phyloP scores from a whole-genome alignment of 2,888 invertebrate genomes.

The Tetramorium bicarinatum region DNA sequence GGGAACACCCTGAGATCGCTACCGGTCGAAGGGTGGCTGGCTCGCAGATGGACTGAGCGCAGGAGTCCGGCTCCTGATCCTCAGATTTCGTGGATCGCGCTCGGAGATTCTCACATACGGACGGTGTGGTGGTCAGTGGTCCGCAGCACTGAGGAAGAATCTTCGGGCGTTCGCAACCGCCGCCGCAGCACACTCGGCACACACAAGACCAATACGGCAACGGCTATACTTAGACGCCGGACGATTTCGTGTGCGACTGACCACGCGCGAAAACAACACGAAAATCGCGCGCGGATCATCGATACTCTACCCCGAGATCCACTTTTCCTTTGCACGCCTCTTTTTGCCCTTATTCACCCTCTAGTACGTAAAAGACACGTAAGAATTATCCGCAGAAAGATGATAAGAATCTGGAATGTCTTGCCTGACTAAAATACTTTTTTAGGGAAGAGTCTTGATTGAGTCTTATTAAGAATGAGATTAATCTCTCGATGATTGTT shows the following conservation, averaged over 20 bases:
- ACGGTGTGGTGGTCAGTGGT: constrained; percentile 41
- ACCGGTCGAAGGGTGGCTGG: constrained; percentile 70
- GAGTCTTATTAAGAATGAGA: background rate
- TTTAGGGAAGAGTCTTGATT: background rate
- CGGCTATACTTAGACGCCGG: constrained; percentile 85
- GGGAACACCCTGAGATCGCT: constrained; percentile 51
- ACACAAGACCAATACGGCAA: constrained; percentile 84
- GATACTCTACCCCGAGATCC: background rate
- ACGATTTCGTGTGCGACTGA: constrained; percentile 76
- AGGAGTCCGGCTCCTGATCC: constrained; percentile 43
- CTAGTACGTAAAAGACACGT: background rate
- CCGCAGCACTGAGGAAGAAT: constrained; percentile 61
- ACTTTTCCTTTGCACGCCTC: background rate
- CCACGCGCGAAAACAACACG: constrained; percentile 78
- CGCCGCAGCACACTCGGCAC: constrained; percentile 62
- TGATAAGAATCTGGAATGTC: background rate
- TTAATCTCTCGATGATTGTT: background rate
- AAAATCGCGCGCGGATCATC: constrained; percentile 46
- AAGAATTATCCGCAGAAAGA: background rate
- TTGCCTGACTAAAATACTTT: background rate
- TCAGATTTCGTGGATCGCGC: constrained; percentile 65
- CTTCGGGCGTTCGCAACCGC: constrained; percentile 80
- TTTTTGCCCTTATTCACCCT: background rate
- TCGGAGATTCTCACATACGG: constrained; percentile 39
- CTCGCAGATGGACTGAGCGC: constrained; percentile 80